Percentiles rank a stretch among this genome's conserved stretches.
Conservation (phyloP, 2,888 invertebrate species). For the Neria commutata region DNA sequence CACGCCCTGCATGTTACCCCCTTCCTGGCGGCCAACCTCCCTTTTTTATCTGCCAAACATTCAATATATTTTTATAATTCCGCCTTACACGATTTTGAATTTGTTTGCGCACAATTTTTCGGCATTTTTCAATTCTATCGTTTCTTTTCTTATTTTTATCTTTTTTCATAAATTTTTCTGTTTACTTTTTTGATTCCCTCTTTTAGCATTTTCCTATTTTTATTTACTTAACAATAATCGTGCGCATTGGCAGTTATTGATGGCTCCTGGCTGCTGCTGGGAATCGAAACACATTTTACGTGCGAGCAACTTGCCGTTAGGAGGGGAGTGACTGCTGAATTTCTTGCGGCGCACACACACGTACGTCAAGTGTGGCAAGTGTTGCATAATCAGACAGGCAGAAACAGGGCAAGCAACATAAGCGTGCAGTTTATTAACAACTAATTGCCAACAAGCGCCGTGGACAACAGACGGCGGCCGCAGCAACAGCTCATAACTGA, state of each 20-base stretch:
- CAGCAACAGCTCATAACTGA: neutral
- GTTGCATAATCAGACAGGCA: neutral
- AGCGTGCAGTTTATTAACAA: conserved; percentile 6
- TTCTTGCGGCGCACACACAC: neutral
- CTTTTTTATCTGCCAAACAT: too few relatives aligned
- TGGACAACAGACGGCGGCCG: too few relatives aligned
- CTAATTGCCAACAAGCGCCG: conserved; percentile 6
- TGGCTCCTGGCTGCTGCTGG: neutral
- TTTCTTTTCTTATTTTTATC: neutral
- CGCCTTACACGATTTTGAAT: too few relatives aligned
- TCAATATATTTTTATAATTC: too few relatives aligned
- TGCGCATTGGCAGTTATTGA: neutral
- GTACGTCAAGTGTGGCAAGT: too few relatives aligned
- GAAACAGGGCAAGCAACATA: neutral
- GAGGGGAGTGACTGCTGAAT: neutral
- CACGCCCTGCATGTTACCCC: neutral
- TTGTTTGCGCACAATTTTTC: too few relatives aligned
- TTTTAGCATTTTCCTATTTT: neutral
- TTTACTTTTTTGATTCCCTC: too few relatives aligned
- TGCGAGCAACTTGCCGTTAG: neutral
- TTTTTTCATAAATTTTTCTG: too few relatives aligned
- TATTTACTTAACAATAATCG: conserved; percentile 3
- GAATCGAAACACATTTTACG: neutral
- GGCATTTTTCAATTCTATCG: neutral
- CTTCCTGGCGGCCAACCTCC: neutral